Conservation (phyloP, 2,888 invertebrate genomes). For the Himalopsyche anomala region DNA sequence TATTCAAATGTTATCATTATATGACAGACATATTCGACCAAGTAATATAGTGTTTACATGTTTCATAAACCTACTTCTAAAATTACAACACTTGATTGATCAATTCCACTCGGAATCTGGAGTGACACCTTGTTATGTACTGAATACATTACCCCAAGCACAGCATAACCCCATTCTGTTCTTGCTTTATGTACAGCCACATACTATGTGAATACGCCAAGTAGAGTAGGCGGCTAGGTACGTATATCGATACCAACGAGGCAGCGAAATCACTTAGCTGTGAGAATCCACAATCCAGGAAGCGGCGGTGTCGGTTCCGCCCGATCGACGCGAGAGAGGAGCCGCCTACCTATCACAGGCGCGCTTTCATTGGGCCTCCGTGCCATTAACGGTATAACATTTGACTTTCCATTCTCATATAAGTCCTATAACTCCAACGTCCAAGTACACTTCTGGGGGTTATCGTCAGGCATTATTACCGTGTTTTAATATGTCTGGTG, state of each 20-base stretch:
- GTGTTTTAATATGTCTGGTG: no score
- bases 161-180: slow-evolving; percentile 11
- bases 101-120: neutral
- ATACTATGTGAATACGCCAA: neutral
- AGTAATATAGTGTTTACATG: no score
- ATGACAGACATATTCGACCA: no score
- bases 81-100: neutral
- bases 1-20: no score
- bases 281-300: slow-evolving; percentile 34
- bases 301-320: slow-evolving; percentile 26
- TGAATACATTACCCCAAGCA: slow-evolving; percentile 16
- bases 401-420: no score
- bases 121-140: slow-evolving; percentile 21
- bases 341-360: slow-evolving; percentile 18
- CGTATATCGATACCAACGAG: neutral
- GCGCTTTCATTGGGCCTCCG: neutral
- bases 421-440: no score
- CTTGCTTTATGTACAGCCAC: slow-evolving; percentile 26
- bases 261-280: slow-evolving; percentile 27
- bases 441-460: no score
- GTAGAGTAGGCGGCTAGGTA: neutral
- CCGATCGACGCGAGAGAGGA: slow-evolving; percentile 13
- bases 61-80: neutral
- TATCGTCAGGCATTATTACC: no score
- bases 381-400: neutral